Evolutionary conservation across 1,140 invertebrate genomes (phyloP).

Genomic region (Camponotus pennsylvanicus): DNA sequence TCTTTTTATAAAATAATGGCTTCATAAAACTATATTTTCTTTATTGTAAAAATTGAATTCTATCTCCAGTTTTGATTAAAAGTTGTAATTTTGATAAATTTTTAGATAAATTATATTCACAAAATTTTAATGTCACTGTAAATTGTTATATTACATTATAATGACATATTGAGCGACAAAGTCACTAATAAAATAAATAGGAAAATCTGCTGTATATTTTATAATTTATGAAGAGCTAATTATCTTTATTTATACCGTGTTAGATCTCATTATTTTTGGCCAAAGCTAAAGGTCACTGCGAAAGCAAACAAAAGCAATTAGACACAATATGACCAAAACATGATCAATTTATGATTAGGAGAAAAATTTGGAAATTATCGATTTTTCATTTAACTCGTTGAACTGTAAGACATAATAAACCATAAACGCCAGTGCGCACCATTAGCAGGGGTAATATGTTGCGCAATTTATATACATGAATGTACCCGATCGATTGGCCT

Average conservation of each 20-base stretch:
- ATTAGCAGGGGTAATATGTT: constrained; percentile 68
- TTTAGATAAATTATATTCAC: too few relatives aligned
- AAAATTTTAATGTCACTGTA: not conserved
- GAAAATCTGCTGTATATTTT: not conserved
- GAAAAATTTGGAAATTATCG: constrained; percentile 74
- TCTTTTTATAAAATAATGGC: constrained; percentile 7
- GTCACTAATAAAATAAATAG: not conserved
- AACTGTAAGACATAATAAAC: constrained; percentile 68
- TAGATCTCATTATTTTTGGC: constrained; percentile 12
- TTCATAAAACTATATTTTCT: not conserved
- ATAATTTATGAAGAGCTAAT: not conserved
- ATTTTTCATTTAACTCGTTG: constrained; percentile 66
- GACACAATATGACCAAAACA: not conserved
- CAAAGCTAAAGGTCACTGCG: not conserved
- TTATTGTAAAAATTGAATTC: not conserved
- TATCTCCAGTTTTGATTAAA: not conserved
- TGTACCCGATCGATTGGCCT: constrained; percentile 71
- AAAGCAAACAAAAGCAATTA: not conserved
- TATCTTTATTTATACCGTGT: not conserved
- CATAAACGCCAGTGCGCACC: constrained; percentile 62
- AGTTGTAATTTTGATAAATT: not conserved
- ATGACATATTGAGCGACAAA: not conserved
- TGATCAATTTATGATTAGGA: constrained; percentile 15
- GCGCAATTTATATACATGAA: constrained; percentile 68
- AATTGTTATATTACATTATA: not conserved